Evolutionary conservation across 2,888 invertebrate species (phyloP).

Genomic region (Drosophila kambysellisi): DNA sequence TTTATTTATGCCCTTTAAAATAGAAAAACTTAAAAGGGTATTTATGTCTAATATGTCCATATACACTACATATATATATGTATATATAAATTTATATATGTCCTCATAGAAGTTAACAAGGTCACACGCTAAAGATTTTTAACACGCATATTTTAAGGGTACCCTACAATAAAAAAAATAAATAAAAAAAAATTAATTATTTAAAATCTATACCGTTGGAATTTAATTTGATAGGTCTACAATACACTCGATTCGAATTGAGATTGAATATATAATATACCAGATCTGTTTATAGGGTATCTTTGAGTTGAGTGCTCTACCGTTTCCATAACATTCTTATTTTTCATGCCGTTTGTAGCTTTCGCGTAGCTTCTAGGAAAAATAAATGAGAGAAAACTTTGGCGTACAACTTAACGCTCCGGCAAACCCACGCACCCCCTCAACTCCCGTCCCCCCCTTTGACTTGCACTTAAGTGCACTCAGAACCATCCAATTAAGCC

Average conservation of each 20-base stretch:
- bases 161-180: neutral
- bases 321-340: neutral
- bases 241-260: neutral
- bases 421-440: neutral
- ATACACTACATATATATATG: neutral
- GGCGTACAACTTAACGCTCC: conserved; percentile 29
- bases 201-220: neutral
- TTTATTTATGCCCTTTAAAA: conserved; percentile 15
- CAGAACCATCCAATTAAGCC: conserved; percentile 13
- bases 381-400: conserved; percentile 33
- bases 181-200: neutral
- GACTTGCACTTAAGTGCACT: conserved; percentile 43
- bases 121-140: neutral
- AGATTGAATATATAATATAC: neutral
- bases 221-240: neutral
- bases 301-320: neutral
- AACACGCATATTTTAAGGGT: no score
- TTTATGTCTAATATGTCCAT: neutral
- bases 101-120: neutral
- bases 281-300: conserved; percentile 2
- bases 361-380: conserved; percentile 13
- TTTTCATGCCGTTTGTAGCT: conserved; percentile 10
- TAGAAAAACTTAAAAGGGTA: neutral
- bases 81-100: neutral
- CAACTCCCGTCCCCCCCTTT: neutral